Percentiles rank a stretch among this genome's conserved stretches.
These are phyloP conservation scores for Propithecus coquereli DNA, from an alignment of 2,113 vertebrate genomes.

Conservation along the genomic window DNA sequence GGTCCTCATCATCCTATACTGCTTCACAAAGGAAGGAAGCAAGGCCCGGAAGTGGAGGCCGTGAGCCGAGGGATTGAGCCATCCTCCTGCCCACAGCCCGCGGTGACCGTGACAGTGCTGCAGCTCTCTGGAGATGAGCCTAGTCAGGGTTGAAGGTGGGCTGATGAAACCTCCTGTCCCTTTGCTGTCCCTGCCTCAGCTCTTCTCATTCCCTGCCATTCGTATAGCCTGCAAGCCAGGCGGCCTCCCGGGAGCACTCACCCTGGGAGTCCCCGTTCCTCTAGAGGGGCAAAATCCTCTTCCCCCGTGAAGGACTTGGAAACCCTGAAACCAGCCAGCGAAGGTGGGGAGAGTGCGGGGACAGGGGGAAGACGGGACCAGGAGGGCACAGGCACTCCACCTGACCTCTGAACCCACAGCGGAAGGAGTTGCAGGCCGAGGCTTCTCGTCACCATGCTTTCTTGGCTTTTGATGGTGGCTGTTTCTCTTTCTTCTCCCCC, in stretches of 20 bases:
- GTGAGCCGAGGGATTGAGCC: constrained; percentile 26
- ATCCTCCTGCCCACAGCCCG: neutral
- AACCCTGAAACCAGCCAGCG: neutral
- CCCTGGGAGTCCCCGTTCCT: neutral
- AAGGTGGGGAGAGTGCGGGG: neutral
- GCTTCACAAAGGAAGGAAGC: constrained; percentile 54
- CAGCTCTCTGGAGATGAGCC: neutral
- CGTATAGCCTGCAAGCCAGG: neutral
- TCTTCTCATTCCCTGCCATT: neutral
- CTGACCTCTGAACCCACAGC: neutral
- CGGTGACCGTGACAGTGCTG: neutral
- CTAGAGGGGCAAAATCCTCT: neutral
- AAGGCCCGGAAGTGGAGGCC: constrained; percentile 36
- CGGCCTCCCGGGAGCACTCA: neutral
- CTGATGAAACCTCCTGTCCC: neutral
- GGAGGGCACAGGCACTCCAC: neutral
- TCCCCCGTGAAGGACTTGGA: neutral
- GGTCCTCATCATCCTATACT: neutral
- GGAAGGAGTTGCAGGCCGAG: too few species aligned
- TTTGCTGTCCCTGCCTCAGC: neutral
- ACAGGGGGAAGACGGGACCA: accelerated
- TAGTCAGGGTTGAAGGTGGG: neutral
- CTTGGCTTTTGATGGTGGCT: neutral
- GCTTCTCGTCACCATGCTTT: neutral
- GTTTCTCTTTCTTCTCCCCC: neutral